Evolutionary conservation across 30 jellyfish, hydroid and myxozoan species (phyloP).

Genomic region (Turritopsis rubra): DNA sequence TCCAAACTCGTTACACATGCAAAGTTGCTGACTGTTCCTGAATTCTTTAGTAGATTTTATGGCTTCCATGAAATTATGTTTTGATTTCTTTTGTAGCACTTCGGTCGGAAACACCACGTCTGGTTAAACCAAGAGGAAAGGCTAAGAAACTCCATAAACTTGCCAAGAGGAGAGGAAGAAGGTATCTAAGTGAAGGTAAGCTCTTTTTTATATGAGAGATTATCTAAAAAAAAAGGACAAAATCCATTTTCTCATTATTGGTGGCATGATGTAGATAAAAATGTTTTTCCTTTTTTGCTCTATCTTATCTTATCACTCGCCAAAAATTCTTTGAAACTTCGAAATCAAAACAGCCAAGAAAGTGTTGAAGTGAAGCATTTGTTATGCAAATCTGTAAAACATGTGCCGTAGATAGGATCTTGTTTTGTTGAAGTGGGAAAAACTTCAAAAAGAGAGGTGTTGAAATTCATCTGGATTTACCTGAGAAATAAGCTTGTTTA

Average conservation of each 20-base stretch:
- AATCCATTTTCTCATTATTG: neutral
- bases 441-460: too few relatives aligned
- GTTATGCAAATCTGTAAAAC: too few relatives aligned
- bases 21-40: too few relatives aligned
- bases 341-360: too few relatives aligned
- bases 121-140: neutral
- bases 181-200: conserved; percentile 1
- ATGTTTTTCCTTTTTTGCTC: neutral
- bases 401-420: too few relatives aligned
- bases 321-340: too few relatives aligned
- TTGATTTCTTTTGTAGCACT: neutral
- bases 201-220: neutral
- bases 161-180: conserved; percentile 1
- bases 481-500: neutral
- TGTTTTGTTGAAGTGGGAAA: too few relatives aligned
- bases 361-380: too few relatives aligned
- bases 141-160: neutral
- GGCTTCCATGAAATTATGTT: neutral
- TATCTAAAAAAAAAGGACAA: neutral
- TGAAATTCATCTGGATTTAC: neutral
- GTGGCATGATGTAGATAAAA: too few relatives aligned
- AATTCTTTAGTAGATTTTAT: too few relatives aligned
- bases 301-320: neutral
- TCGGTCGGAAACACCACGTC: neutral
- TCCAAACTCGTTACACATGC: too few relatives aligned